A percentile compares a stretch with the other conserved stretches of the same genome.
Evolutionary conservation across 1,140 invertebrate species (phyloP).

Genomic region (Arctopsyche grandis): DNA sequence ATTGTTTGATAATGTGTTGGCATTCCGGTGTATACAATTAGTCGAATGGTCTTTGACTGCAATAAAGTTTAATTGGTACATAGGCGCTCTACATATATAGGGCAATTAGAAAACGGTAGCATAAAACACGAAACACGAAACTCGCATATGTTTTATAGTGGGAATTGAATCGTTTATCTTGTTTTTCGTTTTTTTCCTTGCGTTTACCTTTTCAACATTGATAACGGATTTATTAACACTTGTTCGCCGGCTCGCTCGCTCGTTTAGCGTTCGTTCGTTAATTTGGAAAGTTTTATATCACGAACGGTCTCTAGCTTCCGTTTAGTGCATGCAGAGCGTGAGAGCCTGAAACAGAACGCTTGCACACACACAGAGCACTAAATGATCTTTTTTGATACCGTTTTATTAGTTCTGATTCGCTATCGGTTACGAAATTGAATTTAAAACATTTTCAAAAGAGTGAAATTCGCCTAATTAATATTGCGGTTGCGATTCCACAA

Average conservation of each 20-base stretch:
- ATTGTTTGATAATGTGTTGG: neutral
- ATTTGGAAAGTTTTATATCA: slow-evolving; percentile 50
- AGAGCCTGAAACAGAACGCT: slow-evolving; percentile 20
- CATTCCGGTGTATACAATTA: neutral
- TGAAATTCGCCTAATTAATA: slow-evolving; percentile 26
- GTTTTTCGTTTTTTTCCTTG: slow-evolving; percentile 34
- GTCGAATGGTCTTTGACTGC: neutral
- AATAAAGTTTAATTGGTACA: slow-evolving; percentile 30
- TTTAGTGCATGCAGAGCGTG: slow-evolving; percentile 36
- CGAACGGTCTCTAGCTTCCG: slow-evolving; percentile 20
- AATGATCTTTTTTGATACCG: no score
- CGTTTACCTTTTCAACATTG: neutral
- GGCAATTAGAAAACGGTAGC: slow-evolving; percentile 40
- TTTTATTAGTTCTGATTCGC: no score
- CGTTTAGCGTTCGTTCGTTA: slow-evolving; percentile 49
- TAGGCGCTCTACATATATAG: slow-evolving; percentile 15
- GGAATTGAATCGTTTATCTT: slow-evolving; percentile 48
- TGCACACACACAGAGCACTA: no score
- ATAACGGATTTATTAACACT: slow-evolving; percentile 48
- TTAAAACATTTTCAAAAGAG: neutral
- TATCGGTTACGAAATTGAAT: no score
- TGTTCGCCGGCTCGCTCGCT: slow-evolving; percentile 28
- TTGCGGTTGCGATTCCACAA: slow-evolving; percentile 7
- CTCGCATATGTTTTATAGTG: slow-evolving; percentile 47
- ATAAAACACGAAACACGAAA: slow-evolving; percentile 42